These are phyloP conservation scores for Sphaerodactylus townsendi DNA, from an alignment of 2,113 vertebrate species.

Conservation along the genomic window DNA sequence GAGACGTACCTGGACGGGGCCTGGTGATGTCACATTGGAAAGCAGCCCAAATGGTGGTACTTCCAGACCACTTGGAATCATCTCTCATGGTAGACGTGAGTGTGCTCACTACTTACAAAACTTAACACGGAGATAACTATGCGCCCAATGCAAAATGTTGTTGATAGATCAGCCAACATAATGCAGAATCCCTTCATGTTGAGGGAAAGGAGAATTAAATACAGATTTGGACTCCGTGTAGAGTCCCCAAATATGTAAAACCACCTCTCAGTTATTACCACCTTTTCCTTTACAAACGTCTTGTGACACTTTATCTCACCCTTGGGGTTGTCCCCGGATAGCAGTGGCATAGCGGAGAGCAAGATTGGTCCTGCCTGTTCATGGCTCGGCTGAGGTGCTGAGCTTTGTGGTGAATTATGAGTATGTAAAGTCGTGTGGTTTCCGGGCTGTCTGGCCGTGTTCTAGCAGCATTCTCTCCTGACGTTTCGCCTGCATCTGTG, in stretches of 20 bases:
- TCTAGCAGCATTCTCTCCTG: too few relatives aligned
- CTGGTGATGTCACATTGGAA: too few relatives aligned
- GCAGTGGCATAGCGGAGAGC: slow-evolving; percentile 7
- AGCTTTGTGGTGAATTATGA: slow-evolving; percentile 4
- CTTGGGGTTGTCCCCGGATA: neutral
- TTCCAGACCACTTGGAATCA: too few relatives aligned
- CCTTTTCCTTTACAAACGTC: neutral
- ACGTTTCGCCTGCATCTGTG: too few relatives aligned
- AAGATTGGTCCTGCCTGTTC: neutral
- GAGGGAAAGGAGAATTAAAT: neutral
- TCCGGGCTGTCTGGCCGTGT: too few relatives aligned
- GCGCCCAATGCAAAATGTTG: too few relatives aligned
- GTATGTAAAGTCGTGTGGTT: too few relatives aligned
- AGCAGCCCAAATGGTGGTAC: too few relatives aligned
- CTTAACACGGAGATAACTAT: too few relatives aligned
- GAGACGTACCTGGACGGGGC: too few relatives aligned
- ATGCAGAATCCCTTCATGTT: neutral
- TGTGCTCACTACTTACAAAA: too few relatives aligned
- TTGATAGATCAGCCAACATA: neutral
- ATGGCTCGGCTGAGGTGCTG: neutral
- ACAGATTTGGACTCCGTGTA: neutral
- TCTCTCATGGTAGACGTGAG: too few relatives aligned
- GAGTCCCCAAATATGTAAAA: neutral
- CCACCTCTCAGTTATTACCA: neutral
- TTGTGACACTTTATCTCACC: neutral